Conservation (phyloP, 2,113 vertebrate species). For the Ceuthmochares aereus region DNA sequence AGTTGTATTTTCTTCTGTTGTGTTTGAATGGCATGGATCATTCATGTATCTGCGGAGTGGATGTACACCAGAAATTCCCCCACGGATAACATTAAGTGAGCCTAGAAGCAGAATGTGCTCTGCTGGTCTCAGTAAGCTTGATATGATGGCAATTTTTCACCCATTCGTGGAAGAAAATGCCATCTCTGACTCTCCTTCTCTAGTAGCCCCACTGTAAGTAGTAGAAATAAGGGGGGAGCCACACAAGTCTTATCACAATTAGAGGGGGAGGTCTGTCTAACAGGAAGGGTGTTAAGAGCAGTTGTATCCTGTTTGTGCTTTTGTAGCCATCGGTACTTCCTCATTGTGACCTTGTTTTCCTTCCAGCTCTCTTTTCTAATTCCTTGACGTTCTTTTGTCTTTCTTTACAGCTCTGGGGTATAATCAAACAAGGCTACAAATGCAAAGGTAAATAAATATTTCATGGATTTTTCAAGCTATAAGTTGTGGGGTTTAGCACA, state of each 20-base stretch:
- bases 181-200: neutral
- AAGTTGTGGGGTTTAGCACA: neutral
- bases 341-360: constrained; percentile 69
- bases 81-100: neutral
- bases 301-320: constrained; percentile 85
- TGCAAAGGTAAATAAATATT: constrained; percentile 90
- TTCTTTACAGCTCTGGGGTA: constrained; percentile 94
- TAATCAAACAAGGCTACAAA: constrained; percentile 99
- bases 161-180: neutral
- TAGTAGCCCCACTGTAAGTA: neutral
- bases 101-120: neutral
- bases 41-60: neutral
- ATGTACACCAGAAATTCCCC: neutral
- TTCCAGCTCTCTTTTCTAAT: constrained; percentile 67
- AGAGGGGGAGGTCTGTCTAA: constrained; percentile 37
- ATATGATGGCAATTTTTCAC: neutral
- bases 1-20: neutral
- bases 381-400: constrained; percentile 67
- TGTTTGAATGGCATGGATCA: neutral
- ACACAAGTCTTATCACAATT: constrained; percentile 34
- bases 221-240: constrained; percentile 48
- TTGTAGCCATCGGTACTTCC: constrained; percentile 67
- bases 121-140: neutral
- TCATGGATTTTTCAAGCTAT: neutral
- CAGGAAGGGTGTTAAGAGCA: constrained; percentile 86